Evolutionary conservation across 2,888 invertebrate species (phyloP).

Genomic region (Dugesia japonica): DNA sequence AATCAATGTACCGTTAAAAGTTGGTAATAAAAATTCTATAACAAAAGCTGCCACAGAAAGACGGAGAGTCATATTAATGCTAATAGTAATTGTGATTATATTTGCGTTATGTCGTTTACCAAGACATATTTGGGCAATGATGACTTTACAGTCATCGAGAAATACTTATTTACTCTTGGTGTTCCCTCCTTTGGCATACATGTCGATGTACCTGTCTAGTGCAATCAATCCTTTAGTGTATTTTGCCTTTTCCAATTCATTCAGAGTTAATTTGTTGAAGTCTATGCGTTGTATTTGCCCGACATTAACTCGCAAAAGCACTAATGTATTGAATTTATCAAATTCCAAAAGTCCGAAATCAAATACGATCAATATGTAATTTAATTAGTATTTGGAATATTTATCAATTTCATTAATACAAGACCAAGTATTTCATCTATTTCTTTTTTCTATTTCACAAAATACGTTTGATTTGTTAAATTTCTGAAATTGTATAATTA

Average conservation of each 20-base stretch:
- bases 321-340: not conserved
- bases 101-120: conserved; percentile 29
- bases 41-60: not conserved
- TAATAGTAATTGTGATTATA: conserved; percentile 30
- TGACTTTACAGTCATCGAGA: not conserved
- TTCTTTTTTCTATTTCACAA: not conserved
- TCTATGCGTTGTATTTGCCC: not conserved
- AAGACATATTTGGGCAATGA: conserved; percentile 28
- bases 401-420: not conserved
- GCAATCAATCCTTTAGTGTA: conserved; percentile 34
- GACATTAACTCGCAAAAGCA: not conserved
- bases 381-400: not conserved
- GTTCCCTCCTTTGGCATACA: conserved; percentile 26
- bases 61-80: conserved; percentile 22
- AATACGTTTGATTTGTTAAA: not conserved
- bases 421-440: not conserved
- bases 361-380: not conserved
- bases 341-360: not conserved
- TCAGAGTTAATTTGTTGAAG: conserved; percentile 10
- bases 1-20: not conserved
- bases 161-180: not conserved
- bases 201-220: conserved; percentile 29
- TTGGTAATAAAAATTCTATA: not conserved
- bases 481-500: no score
- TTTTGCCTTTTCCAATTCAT: conserved; percentile 30